Conservation (phyloP, 2,888 invertebrate species). For the Sthenelais limicola region DNA sequence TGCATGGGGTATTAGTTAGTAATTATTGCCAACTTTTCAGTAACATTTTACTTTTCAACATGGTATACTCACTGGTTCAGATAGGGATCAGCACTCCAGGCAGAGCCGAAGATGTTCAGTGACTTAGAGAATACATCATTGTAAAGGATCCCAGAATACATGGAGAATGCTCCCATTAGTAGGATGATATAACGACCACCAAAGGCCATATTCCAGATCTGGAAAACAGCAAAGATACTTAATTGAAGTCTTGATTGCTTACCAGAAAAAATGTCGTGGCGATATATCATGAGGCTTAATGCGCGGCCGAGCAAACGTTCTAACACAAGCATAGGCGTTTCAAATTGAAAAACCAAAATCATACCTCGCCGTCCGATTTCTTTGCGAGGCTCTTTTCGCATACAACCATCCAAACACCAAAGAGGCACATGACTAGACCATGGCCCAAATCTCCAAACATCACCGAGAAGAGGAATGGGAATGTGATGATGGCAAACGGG, state of each 20-base stretch:
- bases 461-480: constrained; percentile 97
- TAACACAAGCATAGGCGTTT: no score
- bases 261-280: no score
- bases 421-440: constrained; percentile 90
- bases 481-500: constrained; percentile 97
- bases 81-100: constrained; percentile 77
- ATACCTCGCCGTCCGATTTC: constrained; percentile 90
- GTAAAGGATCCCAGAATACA: constrained; percentile 98
- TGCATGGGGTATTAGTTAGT: no score
- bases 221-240: constrained; percentile 50
- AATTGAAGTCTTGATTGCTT: not conserved
- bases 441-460: constrained; percentile 99
- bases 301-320: not conserved
- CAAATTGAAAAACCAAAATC: constrained; percentile 16
- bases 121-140: constrained; percentile 99
- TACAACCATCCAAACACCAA: constrained; percentile 95
- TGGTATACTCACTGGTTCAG: not conserved
- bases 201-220: constrained; percentile 99
- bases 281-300: constrained; percentile 1
- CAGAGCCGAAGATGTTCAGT: constrained; percentile 93
- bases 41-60: not conserved
- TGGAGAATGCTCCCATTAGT: constrained; percentile 97
- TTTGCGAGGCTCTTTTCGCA: constrained; percentile 94
- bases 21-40: no score
- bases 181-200: constrained; percentile 98